Conservation (phyloP, 2,888 invertebrate genomes). For the Cynaeus angustus region DNA sequence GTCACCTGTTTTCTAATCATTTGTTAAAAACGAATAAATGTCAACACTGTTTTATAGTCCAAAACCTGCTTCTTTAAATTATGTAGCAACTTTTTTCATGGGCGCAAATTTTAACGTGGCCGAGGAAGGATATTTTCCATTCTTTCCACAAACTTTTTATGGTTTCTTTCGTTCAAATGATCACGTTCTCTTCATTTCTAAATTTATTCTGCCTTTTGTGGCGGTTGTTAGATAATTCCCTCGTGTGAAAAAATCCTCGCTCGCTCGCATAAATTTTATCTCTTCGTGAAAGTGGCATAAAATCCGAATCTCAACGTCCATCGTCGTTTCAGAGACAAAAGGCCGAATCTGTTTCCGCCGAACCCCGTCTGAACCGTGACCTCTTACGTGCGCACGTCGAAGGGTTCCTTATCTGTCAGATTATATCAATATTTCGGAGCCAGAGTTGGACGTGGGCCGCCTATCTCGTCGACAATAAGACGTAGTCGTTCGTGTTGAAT, state of each 20-base stretch:
- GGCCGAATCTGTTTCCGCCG: conserved; percentile 34
- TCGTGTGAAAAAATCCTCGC: background rate
- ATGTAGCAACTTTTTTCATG: background rate
- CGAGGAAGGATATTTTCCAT: no score
- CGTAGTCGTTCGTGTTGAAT: conserved; percentile 64
- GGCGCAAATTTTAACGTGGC: no score
- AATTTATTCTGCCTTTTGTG: no score
- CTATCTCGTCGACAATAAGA: conserved; percentile 66
- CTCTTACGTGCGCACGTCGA: conserved; percentile 46
- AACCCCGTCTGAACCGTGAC: conserved; percentile 35
- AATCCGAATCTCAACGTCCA: background rate
- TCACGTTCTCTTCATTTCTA: no score
- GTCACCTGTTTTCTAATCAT: no score
- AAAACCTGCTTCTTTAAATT: no score
- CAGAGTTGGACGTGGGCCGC: conserved; percentile 67
- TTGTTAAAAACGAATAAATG: no score
- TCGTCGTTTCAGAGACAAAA: conserved; percentile 20
- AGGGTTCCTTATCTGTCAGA: conserved; percentile 67
- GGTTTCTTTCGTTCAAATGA: no score
- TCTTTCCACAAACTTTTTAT: no score
- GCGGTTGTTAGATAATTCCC: no score
- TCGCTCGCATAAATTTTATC: background rate
- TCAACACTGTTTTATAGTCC: no score
- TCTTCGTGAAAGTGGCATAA: background rate
- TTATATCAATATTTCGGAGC: conserved; percentile 69